These are phyloP conservation scores for Oreochromis grahami DNA, from an alignment of 2,797 vertebrate species.

Conservation along the genomic window DNA sequence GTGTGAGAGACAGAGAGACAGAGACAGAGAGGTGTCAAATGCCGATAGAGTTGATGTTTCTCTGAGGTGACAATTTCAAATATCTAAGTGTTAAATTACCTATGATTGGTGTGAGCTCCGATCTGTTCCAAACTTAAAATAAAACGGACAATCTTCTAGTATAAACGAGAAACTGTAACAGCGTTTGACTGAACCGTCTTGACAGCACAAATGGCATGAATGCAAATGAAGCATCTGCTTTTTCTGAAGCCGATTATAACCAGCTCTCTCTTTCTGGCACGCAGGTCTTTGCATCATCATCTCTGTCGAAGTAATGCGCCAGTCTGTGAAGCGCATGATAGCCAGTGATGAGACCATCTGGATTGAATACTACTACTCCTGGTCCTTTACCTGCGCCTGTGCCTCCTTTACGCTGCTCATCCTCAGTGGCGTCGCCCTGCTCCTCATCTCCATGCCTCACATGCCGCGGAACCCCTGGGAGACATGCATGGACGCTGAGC, in stretches of 20 bases:
- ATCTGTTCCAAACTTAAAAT: neutral
- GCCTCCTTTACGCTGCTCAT: constrained; percentile 89
- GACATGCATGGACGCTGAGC: constrained; percentile 95
- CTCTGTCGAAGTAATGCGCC: constrained; percentile 93
- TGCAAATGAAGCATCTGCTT: neutral
- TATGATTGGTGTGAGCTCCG: neutral
- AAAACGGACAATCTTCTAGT: neutral
- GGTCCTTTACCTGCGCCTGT: constrained; percentile 95
- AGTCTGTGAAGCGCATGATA: constrained; percentile 94
- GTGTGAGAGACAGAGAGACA: neutral
- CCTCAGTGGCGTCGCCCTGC: constrained; percentile 84
- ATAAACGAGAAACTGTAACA: neutral
- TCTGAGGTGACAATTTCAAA: neutral
- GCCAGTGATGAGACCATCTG: constrained; percentile 91
- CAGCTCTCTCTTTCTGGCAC: constrained; percentile 1
- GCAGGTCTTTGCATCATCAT: constrained; percentile 94
- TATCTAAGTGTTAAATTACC: neutral
- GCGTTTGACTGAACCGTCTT: neutral
- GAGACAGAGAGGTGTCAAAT: neutral
- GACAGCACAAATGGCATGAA: neutral
- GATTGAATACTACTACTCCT: constrained; percentile 92
- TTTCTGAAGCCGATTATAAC: neutral
- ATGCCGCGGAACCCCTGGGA: constrained; percentile 98
- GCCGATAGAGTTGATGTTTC: neutral
- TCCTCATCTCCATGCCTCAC: constrained; percentile 92